Conservation (phyloP, 2,113 vertebrate genomes). For the Aleadryas rufinucha region DNA sequence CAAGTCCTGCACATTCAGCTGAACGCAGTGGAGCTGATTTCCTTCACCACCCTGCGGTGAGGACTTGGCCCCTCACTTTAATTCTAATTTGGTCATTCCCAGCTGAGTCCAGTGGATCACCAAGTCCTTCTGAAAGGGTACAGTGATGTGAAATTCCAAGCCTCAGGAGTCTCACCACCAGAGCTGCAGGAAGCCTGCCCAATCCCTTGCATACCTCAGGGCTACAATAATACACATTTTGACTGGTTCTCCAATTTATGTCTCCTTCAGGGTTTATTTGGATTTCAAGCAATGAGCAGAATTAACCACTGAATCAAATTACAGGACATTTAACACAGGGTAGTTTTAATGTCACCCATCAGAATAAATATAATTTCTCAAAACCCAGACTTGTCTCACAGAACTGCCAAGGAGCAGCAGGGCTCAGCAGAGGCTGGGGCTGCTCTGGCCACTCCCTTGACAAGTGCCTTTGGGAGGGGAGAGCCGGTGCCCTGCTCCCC, state of each 20-base stretch:
- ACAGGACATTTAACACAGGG: not conserved
- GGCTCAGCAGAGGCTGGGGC: not conserved
- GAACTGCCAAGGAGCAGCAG: not conserved
- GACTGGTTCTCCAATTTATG: not conserved
- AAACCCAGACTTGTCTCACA: not conserved
- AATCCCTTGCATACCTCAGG: too few species aligned
- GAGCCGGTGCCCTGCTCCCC: fast-evolving
- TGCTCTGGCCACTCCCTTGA: not conserved
- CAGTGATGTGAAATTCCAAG: not conserved
- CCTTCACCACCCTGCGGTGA: not conserved
- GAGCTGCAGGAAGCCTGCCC: not conserved
- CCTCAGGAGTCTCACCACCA: not conserved
- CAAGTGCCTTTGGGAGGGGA: not conserved
- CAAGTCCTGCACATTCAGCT: not conserved
- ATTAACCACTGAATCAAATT: not conserved
- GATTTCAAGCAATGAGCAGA: not conserved
- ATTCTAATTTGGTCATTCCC: not conserved
- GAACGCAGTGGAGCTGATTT: too few species aligned
- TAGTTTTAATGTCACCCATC: not conserved
- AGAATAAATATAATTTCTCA: not conserved
- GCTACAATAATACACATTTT: not conserved
- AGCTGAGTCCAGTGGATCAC: not conserved
- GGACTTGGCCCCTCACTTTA: not conserved
- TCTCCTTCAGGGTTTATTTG: not conserved
- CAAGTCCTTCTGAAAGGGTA: not conserved